phyloP scores from a whole-genome alignment of 35 echinoderm and acorn worm species.

The Lytechinus variegatus region DNA sequence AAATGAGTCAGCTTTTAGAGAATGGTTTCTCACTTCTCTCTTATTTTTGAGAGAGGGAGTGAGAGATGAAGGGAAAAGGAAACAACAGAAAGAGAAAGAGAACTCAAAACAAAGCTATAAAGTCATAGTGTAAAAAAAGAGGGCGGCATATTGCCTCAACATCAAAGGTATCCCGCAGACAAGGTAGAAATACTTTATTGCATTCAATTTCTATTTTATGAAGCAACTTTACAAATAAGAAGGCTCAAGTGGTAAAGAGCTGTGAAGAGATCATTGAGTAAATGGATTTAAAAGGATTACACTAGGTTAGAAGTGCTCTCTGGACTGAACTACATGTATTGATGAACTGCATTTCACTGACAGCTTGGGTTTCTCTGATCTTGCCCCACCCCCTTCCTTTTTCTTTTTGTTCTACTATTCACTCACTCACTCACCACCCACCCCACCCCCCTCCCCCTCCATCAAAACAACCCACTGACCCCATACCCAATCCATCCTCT shows the following conservation, averaged over 20 bases:
- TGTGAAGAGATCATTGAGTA: slow-evolving; percentile 26
- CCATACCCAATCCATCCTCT: neutral
- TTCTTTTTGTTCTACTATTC: neutral
- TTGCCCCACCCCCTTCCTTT: neutral
- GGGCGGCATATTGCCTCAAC: neutral
- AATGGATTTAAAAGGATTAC: slow-evolving; percentile 23
- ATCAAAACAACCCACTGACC: neutral
- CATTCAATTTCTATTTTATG: neutral
- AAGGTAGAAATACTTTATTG: slow-evolving; percentile 26
- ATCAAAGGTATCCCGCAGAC: slow-evolving; percentile 31
- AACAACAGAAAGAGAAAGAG: neutral
- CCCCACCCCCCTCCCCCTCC: neutral
- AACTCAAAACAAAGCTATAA: neutral
- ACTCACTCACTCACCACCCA: neutral
- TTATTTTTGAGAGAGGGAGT: neutral
- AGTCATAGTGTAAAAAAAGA: neutral
- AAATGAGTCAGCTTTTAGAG: slow-evolving; percentile 3
- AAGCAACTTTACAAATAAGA: neutral
- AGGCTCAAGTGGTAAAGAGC: neutral
- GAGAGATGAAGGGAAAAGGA: neutral
- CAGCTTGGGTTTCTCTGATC: neutral
- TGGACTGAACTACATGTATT: neutral
- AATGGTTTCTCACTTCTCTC: neutral
- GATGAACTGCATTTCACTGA: neutral
- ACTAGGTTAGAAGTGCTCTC: neutral